phyloP scores from a whole-genome alignment of 2,888 invertebrate genomes.

The Cosmopolites sordidus region DNA sequence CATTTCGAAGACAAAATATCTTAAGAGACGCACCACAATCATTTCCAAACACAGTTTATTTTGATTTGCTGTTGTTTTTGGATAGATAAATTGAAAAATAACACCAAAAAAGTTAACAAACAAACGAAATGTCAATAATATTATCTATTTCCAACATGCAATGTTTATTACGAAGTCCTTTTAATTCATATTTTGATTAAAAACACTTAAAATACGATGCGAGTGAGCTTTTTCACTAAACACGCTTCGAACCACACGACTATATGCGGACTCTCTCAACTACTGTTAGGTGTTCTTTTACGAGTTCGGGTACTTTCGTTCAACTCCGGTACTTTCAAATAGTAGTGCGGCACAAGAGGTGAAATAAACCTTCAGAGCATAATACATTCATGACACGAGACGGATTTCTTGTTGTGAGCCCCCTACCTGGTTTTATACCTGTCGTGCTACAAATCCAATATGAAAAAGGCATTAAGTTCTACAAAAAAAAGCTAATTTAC shows the following conservation, averaged over 20 bases:
- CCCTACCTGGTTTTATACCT: constrained; percentile 17
- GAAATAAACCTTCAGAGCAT: constrained; percentile 7
- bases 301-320: constrained; percentile 18
- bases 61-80: constrained; percentile 10
- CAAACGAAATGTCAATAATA: constrained; percentile 2
- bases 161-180: constrained; percentile 4
- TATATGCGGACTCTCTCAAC: constrained; percentile 5
- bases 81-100: constrained; percentile 4
- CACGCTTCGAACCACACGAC: constrained; percentile 10
- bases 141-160: constrained; percentile 3
- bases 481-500: constrained; percentile 3
- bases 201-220: constrained; percentile 6
- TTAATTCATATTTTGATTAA: constrained; percentile 17
- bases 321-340: constrained; percentile 15
- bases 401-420: constrained; percentile 9
- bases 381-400: constrained; percentile 12
- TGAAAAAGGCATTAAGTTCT: constrained; percentile 6
- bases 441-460: constrained; percentile 13
- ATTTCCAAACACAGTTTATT: constrained; percentile 11
- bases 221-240: constrained; percentile 5
- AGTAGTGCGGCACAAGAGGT: constrained; percentile 9
- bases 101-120: constrained; percentile 5
- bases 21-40: constrained; percentile 8
- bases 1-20: constrained; percentile 7
- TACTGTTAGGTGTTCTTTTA: constrained; percentile 18